Evolutionary conservation across 2,797 vertebrate species (phyloP), one percentile per base, ranked within the genome.

Genomic region (Tragopan temminckii): DNA sequence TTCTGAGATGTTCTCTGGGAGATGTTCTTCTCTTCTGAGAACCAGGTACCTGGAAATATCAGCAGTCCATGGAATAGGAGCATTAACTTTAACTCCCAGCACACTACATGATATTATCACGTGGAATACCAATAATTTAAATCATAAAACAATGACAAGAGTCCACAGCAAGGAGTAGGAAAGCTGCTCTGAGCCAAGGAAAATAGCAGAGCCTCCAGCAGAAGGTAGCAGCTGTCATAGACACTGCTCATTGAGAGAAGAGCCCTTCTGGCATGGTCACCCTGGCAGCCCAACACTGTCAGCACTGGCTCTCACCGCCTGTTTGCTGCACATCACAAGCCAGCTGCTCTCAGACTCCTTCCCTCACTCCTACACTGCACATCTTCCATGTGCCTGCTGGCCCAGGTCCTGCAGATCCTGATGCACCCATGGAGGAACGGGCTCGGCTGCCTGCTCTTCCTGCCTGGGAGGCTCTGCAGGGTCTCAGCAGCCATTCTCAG

Each of bases 401-500:
- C 68, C 58, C 16, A 21, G 72, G 45, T 95, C 93, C 95, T 94
- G 93, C 93, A 82, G 93, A 82, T 87, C 85, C 85, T 5, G 14
- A 20, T 6, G 1, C 3, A 42, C 64, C 63, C 8, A 4, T 4
- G 3, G 74, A 71, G 24, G 6, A 8, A 86, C 27, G n/a, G 76
- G 27, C 69, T 20, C 5, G 14, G 77, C 75, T 33, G 67, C 68
- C n/a, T 13, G 36, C 64, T 63, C 8, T 63, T 67, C 82, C 92
- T 29, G 38, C 52, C 61, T n/a, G 0, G 31, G 57, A 14, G 35
- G 76, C 80, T 46, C 67, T 0, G 9, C 11, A 1, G 3, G 12
- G 57, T 58, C 80, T 98, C 97, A 98, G 96, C 97, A 97, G 86
- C 95, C 87, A 3, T 85, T 96, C 75, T 97, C 95, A 0, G 95